Evolutionary conservation across 1,140 invertebrate species (phyloP), one percentile per base, ranked within the genome.

Genomic region (Trichonephila inaurata): DNA sequence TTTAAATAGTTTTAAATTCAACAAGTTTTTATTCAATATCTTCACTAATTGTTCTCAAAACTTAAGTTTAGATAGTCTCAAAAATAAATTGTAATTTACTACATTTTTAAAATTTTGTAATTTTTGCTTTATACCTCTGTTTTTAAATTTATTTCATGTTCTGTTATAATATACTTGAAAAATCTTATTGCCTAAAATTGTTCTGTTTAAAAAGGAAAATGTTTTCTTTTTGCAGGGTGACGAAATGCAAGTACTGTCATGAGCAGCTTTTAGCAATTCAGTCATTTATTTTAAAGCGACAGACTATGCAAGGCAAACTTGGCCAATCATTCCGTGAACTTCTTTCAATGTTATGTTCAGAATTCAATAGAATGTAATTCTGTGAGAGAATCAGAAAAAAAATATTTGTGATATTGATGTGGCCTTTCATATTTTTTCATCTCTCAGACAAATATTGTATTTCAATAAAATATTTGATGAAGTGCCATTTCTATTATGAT

Each of bases 161-260:
- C 51, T 51, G 0, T 10, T 10, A 51, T 51, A 51, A 51, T 51
- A 7, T 12, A 51, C 51, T 51, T 51, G 5, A 51, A 51, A 51
- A 10, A 51, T 51, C 5, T 12, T 5, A 51, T 10, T 51, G 10
- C 51, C 7, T 10, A 51, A 51, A 51, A 51, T 51, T 51, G 7
- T 51, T 51, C 51, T 51, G 1, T 51, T 51, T 51, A 51, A 51
- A n/a, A 10, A 7, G 0, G 3, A 60, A 85, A 85, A 85, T 85
- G 8, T 85, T 83, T 85, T 85, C 19, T 61, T 1, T 10, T 95
- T 95, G 6, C 95, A 97, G 97, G 95, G 97, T 97, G 94, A 96
- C 97, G 95, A 98, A 98, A 95, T 97, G 97, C 95, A 96, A 97
- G 91, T 96, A 96, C 83, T 97, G 97, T 95, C 97, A 97, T 95